These are phyloP conservation scores for Perdita meconis DNA, from an alignment of 2,888 invertebrate genomes.

Conservation along the genomic window DNA sequence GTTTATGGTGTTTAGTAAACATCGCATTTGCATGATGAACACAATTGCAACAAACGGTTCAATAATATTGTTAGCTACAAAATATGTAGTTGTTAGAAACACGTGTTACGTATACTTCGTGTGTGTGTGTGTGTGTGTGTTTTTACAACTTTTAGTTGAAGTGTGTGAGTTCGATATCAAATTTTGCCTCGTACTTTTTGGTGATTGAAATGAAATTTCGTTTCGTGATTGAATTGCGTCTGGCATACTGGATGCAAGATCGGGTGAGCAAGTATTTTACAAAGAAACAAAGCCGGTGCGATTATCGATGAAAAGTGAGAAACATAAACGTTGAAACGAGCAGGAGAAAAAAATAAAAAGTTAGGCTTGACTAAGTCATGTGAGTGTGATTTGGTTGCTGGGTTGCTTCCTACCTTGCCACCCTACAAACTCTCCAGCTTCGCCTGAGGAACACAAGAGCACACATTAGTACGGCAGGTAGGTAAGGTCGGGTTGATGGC, in stretches of 20 bases:
- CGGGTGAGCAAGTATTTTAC: constrained; percentile 60
- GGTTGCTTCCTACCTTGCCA: constrained; percentile 90
- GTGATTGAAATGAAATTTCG: constrained; percentile 23
- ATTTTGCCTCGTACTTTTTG: too few species aligned
- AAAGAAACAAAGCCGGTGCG: constrained; percentile 72
- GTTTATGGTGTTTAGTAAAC: constrained; percentile 11
- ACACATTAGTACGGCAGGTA: constrained; percentile 86
- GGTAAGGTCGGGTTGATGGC: constrained; percentile 84
- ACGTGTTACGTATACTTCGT: neutral
- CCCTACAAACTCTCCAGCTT: constrained; percentile 91
- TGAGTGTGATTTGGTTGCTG: constrained; percentile 85
- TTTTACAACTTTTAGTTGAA: neutral
- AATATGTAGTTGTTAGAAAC: constrained; percentile 1
- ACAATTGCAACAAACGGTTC: constrained; percentile 17
- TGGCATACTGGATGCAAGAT: constrained; percentile 68
- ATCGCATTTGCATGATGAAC: constrained; percentile 15
- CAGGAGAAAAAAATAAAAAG: constrained; percentile 75
- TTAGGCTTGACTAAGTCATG: constrained; percentile 83
- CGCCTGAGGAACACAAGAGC: constrained; percentile 89
- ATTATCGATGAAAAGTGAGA: constrained; percentile 61
- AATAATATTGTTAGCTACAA: constrained; percentile 45
- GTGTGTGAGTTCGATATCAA: too few species aligned
- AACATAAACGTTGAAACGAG: constrained; percentile 68
- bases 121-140: too few species aligned
- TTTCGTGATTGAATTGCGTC: constrained; percentile 48